A percentile compares a stretch with the other conserved stretches of the same genome.
phyloP scores from a whole-genome alignment of 1,140 invertebrate species.

The Psix sp. region DNA sequence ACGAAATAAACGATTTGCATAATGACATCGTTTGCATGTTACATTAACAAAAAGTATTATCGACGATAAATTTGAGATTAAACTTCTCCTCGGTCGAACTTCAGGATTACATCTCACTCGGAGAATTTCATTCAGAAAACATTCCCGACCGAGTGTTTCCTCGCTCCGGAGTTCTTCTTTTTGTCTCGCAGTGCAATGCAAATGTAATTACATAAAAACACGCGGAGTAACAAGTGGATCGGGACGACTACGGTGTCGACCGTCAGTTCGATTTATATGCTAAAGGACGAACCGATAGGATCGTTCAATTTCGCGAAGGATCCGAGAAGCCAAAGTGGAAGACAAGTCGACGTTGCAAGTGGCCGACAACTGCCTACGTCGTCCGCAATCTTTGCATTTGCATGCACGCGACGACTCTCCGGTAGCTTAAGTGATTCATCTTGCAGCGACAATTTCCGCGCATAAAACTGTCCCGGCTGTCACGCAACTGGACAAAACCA shows the following conservation, averaged over 20 bases:
- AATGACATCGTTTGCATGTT: conserved; percentile 16
- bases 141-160: conserved; percentile 6
- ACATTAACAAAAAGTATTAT: conserved; percentile 39
- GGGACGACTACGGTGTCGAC: conserved; percentile 10
- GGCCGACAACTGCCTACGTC: too few species aligned
- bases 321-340: too few species aligned
- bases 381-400: conserved; percentile 23
- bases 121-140: conserved; percentile 19
- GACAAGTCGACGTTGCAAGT: too few species aligned
- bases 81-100: conserved; percentile 5
- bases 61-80: conserved; percentile 24
- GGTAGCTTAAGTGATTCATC: conserved; percentile 36
- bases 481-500: conserved; percentile 46
- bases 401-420: conserved; percentile 31
- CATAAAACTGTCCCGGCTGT: conserved; percentile 57
- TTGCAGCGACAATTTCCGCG: conserved; percentile 53
- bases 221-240: conserved; percentile 44
- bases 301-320: conserved; percentile 46
- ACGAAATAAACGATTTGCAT: conserved; percentile 25
- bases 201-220: conserved; percentile 44
- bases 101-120: conserved; percentile 14
- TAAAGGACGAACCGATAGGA: conserved; percentile 47
- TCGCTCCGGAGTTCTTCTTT: not conserved
- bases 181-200: conserved; percentile 17
- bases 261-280: conserved; percentile 55